Percentiles rank a stretch among this genome's conserved stretches.
These are phyloP conservation scores for Tachycineta bicolor DNA, from an alignment of 2,113 vertebrate species.

Conservation along the genomic window DNA sequence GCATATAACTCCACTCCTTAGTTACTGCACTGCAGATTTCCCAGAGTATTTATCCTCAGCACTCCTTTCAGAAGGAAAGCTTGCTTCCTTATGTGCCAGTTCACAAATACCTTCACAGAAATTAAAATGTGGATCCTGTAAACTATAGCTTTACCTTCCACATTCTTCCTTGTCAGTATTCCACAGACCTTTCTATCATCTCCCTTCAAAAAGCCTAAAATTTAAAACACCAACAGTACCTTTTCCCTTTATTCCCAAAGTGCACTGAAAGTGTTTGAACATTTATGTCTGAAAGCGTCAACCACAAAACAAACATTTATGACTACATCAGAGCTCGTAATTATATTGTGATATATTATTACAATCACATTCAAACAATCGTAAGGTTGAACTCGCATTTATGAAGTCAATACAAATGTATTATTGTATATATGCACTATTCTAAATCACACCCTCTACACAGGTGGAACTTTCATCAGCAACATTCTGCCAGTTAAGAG, in stretches of 20 bases:
- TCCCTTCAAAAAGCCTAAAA: background rate
- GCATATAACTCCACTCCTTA: background rate
- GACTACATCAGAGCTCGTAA: background rate
- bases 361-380: background rate
- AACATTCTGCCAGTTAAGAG: background rate
- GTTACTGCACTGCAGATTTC: background rate
- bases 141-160: background rate
- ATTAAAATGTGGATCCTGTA: background rate
- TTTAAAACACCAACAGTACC: background rate
- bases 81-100: background rate
- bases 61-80: background rate
- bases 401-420: background rate
- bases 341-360: background rate
- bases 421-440: background rate
- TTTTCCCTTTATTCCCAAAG: background rate
- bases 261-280: background rate
- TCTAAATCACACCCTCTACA: background rate
- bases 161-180: background rate
- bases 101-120: background rate
- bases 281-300: background rate
- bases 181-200: background rate
- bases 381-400: background rate
- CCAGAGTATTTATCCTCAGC: background rate
- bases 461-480: background rate
- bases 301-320: background rate